A percentile compares a stretch with the other conserved stretches of the same genome.
phyloP scores from a whole-genome alignment of 2,797 vertebrate species.

The Orientallactaga sibirica region DNA sequence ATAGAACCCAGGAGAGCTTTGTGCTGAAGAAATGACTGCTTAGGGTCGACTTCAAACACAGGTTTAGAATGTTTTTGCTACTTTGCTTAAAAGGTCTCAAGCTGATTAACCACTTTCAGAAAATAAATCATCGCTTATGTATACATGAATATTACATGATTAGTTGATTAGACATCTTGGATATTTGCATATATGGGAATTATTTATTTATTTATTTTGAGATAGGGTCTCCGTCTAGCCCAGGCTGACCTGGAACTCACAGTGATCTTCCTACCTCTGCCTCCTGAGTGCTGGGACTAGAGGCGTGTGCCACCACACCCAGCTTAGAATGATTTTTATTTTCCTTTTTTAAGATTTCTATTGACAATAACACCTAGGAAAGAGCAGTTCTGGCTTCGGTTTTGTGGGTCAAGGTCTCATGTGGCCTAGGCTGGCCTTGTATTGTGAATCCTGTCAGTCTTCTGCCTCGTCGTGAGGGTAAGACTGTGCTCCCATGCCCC shows the following conservation, averaged over 20 bases:
- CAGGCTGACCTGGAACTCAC: too few species aligned
- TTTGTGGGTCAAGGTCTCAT: not conserved
- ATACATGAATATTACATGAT: not conserved
- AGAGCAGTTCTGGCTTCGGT: not conserved
- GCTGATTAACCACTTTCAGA: conserved; percentile 29
- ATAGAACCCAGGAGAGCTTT: not conserved
- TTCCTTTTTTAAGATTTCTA: too few species aligned
- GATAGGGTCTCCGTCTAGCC: too few species aligned
- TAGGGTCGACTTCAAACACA: conserved; percentile 55
- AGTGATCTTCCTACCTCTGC: too few species aligned
- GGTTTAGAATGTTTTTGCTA: conserved; percentile 40
- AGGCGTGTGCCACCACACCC: too few species aligned
- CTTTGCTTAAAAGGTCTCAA: conserved; percentile 72
- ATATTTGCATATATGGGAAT: conserved; percentile 37
- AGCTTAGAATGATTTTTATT: too few species aligned
- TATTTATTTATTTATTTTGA: too few species aligned
- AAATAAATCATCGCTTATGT: conserved; percentile 42
- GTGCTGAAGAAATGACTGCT: conserved; percentile 40
- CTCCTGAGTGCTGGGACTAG: too few species aligned
- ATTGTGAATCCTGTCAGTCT: not conserved
- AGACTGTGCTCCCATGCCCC: not conserved
- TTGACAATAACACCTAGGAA: not conserved
- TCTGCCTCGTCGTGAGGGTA: not conserved
- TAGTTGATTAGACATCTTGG: conserved; percentile 29
- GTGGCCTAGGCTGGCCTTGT: not conserved